Evolutionary conservation across 2,113 vertebrate genomes (phyloP).

Genomic region (Rhineura floridana): DNA sequence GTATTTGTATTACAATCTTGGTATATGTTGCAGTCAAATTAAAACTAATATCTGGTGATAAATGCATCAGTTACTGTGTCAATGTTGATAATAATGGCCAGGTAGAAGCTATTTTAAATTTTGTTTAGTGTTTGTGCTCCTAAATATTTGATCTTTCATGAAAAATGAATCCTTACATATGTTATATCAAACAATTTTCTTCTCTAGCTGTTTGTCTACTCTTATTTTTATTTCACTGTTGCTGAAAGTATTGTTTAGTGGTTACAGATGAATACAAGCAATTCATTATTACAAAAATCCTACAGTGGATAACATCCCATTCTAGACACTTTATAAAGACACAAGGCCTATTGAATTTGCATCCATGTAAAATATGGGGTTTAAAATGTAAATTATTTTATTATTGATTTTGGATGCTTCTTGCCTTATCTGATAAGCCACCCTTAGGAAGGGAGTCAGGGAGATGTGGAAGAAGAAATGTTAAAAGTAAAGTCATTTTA

Average conservation of each 20-base stretch:
- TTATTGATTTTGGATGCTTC: not conserved
- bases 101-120: conserved; percentile 32
- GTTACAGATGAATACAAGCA: conserved; percentile 9
- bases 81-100: conserved; percentile 50
- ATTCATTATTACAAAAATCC: not conserved
- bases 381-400: not conserved
- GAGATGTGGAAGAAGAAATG: not conserved
- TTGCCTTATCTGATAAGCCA: not conserved
- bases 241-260: conserved; percentile 18
- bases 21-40: conserved; percentile 30
- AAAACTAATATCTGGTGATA: not conserved
- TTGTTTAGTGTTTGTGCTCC: not conserved
- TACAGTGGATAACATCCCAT: not conserved
- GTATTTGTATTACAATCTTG: accelerated
- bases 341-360: not conserved
- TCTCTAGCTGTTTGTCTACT: conserved; percentile 29
- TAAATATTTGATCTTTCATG: not conserved
- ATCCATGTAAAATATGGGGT: not conserved
- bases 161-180: not conserved
- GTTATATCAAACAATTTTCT: conserved; percentile 17
- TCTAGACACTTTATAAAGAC: not conserved
- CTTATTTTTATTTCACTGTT: not conserved
- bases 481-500: conserved; percentile 2
- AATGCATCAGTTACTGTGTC: conserved; percentile 36
- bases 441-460: not conserved